These are phyloP conservation scores for Turnix velox DNA, from an alignment of 2,113 vertebrate genomes.

Conservation along the genomic window DNA sequence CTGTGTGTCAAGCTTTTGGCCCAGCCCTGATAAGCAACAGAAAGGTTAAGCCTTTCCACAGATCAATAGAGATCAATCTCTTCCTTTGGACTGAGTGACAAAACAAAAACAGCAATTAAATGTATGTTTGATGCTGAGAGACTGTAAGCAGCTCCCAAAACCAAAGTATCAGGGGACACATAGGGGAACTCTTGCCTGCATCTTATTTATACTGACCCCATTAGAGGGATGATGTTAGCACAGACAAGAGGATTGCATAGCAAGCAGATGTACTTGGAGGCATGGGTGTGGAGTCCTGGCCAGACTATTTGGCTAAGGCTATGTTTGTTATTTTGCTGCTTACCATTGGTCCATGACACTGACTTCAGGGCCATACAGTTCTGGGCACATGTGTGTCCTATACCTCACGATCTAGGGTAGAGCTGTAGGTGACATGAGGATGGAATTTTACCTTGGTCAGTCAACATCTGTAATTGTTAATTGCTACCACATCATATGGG, in stretches of 20 bases:
- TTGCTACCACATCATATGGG: background rate
- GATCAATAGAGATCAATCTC: slow-evolving; percentile 27
- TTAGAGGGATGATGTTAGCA: background rate
- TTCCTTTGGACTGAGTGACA: background rate
- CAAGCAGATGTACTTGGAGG: background rate
- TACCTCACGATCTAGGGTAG: background rate
- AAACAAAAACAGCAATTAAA: slow-evolving; percentile 31
- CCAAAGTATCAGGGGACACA: background rate
- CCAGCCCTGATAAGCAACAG: background rate
- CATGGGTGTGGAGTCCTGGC: background rate
- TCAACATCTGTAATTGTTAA: background rate
- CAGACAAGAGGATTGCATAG: background rate
- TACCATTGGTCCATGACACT: background rate
- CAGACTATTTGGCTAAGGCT: background rate
- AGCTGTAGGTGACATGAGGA: background rate
- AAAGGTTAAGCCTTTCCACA: background rate
- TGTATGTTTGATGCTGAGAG: background rate
- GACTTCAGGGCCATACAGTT: background rate
- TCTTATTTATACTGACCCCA: fast-evolving
- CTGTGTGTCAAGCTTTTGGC: background rate
- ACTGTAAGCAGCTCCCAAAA: background rate
- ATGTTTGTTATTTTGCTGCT: background rate
- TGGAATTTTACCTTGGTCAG: background rate
- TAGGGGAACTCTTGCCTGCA: background rate
- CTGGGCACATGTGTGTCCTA: background rate